phyloP scores from a whole-genome alignment of 2,113 vertebrate genomes.

The Verasper variegatus region DNA sequence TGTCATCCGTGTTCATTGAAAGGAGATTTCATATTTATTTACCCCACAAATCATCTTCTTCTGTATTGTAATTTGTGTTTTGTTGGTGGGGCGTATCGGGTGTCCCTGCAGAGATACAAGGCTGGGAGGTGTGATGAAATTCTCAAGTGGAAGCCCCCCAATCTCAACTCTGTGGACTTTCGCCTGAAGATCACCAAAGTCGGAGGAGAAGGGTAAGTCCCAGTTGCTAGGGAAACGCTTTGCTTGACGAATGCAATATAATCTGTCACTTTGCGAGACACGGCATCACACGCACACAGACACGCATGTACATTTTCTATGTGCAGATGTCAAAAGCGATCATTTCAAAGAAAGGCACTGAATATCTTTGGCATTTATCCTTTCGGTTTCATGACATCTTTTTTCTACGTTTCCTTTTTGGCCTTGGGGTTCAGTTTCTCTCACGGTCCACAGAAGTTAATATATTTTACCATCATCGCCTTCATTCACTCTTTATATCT shows the following conservation, averaged over 20 bases:
- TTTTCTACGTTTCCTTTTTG: background rate
- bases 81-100: background rate
- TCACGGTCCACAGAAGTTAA: background rate
- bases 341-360: conserved; percentile 14
- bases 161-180: conserved; percentile 98
- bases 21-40: conserved; percentile 12
- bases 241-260: conserved; percentile 44
- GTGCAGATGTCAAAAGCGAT: background rate
- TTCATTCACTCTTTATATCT: background rate
- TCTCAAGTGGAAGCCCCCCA: conserved; percentile 99
- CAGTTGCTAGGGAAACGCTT: conserved; percentile 63
- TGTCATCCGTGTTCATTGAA: background rate
- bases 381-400: conserved; percentile 21
- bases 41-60: background rate
- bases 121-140: conserved; percentile 96
- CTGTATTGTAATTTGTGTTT: background rate
- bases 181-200: conserved; percentile 97
- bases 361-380: conserved; percentile 19
- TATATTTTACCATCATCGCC: conserved; percentile 9
- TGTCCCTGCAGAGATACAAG: conserved; percentile 90
- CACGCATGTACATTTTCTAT: background rate
- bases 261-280: conserved; percentile 48
- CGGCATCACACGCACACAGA: background rate
- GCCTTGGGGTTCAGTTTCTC: conserved; percentile 20
- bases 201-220: conserved; percentile 96